Percentiles rank a stretch among this genome's conserved stretches.
phyloP scores from a whole-genome alignment of 2,888 invertebrate genomes.

The Thalpophila matura region DNA sequence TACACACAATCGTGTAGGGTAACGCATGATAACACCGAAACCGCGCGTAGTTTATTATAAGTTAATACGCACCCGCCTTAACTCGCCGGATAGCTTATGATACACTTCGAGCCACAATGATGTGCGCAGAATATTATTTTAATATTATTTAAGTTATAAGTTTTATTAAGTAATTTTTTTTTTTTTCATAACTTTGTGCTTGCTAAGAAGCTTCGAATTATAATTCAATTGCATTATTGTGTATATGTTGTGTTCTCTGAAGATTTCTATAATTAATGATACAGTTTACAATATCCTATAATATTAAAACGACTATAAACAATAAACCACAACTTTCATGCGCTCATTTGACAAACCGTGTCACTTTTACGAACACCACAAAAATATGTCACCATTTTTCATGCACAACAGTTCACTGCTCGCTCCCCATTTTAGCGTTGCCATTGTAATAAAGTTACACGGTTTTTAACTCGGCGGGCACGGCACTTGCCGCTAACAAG shows the following conservation, averaged over 20 bases:
- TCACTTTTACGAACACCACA: neutral
- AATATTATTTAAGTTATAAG: too few species aligned
- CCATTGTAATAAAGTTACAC: constrained; percentile 88
- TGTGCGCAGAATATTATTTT: constrained; percentile 32
- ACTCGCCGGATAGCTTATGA: constrained; percentile 68
- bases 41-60: constrained; percentile 88
- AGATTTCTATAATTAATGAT: neutral
- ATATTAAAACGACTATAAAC: neutral
- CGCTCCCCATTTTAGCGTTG: constrained; percentile 72
- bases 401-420: constrained; percentile 67
- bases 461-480: constrained; percentile 79
- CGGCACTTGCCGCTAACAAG: constrained; percentile 54
- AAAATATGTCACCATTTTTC: constrained; percentile 8
- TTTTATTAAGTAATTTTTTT: too few species aligned
- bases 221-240: too few species aligned
- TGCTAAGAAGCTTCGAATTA: too few species aligned
- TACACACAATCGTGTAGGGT: constrained; percentile 50
- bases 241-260: too few species aligned
- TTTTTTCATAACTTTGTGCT: too few species aligned
- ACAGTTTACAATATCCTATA: neutral
- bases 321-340: neutral
- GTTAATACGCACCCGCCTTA: constrained; percentile 87
- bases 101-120: constrained; percentile 68
- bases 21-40: constrained; percentile 79
- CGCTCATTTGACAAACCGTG: neutral